A percentile compares a stretch with the other conserved stretches of the same genome.
Evolutionary conservation across 2,113 vertebrate species (phyloP).

Genomic region (Notarius quadriscutis): DNA sequence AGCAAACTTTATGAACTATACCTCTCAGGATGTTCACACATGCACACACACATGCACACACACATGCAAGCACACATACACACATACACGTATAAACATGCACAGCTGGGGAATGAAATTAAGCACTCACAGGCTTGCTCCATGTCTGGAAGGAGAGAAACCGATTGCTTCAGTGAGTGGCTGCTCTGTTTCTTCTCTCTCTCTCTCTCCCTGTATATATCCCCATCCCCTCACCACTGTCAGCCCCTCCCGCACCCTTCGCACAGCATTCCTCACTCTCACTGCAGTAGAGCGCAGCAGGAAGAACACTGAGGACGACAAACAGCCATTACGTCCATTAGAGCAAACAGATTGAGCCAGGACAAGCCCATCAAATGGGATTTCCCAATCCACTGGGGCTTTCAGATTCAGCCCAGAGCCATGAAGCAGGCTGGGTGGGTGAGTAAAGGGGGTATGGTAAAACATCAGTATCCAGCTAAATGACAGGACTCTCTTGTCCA

Average conservation of each 20-base stretch:
- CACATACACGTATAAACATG: neutral
- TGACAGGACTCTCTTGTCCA: neutral
- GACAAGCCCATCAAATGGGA: conserved; percentile 44
- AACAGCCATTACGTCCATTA: conserved; percentile 61
- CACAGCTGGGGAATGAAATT: conserved; percentile 35
- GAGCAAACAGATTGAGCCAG: conserved; percentile 47
- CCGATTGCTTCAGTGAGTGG: conserved; percentile 63
- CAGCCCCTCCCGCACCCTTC: conserved; percentile 46
- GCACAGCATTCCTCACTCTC: conserved; percentile 40
- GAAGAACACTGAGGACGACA: conserved; percentile 53
- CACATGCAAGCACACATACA: neutral
- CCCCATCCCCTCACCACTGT: conserved; percentile 43
- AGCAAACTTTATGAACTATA: conserved; percentile 35
- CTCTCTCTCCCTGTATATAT: conserved; percentile 31
- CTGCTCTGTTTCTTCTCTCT: conserved; percentile 63
- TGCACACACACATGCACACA: conserved; percentile 13
- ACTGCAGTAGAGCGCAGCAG: conserved; percentile 46
- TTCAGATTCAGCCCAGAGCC: conserved; percentile 38
- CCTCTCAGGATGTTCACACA: neutral
- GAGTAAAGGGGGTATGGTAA: neutral
- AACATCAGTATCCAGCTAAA: conserved; percentile 7
- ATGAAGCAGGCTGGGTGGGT: conserved; percentile 9
- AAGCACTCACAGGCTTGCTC: conserved; percentile 75
- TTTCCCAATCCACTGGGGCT: conserved; percentile 52
- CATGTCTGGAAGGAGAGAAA: conserved; percentile 72